Evolutionary conservation across 2,113 vertebrate genomes (phyloP), one percentile per base, ranked within the genome.

Genomic region (Acrocephalus arundinaceus): DNA sequence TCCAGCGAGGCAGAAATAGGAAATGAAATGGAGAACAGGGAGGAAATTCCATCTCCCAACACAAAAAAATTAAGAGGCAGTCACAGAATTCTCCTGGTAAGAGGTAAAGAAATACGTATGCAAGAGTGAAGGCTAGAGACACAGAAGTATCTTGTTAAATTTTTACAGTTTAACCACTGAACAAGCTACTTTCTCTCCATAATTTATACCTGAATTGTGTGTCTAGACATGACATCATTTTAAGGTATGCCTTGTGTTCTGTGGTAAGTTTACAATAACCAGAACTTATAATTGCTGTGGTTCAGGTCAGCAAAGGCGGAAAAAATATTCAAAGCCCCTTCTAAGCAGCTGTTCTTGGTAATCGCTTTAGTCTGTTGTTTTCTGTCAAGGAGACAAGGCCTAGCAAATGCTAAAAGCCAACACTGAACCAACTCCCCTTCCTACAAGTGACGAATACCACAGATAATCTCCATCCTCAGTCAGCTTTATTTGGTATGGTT

Each of bases 211-310:
- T 98, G 98, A 97, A 97, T 97, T 94, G 93, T 91, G 89, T 89
- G 98, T 98, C 98, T 98, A 98, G 98, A 98, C 98, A 98, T 97
- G 97, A 98, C 98, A 97, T 98, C 98, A 98, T 94, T 89, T 95
- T 97, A 97, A 97, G 97, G 97, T 97, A 96, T 94, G 97, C 97
- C 95, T 97, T 96, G 93, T 97, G 82, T 96, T 97, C 97, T 96
- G 95, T 82, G 91, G 97, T 95, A 91, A 95, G 96, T 97, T 98
- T 98, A 97, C 97, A 97, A 95, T 96, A 96, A 97, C 97, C 97
- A 97, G 97, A 97, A 96, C 93, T 96, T 94, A 65, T 95, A 94
- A 94, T 97, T 96, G 95, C 92, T 52, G 66, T 73, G 90, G 93
- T 94, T 94, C 91, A 70, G 93, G 94, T 97, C 92, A 92, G 93